Evolutionary conservation across 1,140 invertebrate species (phyloP), one percentile per base, ranked within the genome.

Genomic region (Cotesia glomerata): DNA sequence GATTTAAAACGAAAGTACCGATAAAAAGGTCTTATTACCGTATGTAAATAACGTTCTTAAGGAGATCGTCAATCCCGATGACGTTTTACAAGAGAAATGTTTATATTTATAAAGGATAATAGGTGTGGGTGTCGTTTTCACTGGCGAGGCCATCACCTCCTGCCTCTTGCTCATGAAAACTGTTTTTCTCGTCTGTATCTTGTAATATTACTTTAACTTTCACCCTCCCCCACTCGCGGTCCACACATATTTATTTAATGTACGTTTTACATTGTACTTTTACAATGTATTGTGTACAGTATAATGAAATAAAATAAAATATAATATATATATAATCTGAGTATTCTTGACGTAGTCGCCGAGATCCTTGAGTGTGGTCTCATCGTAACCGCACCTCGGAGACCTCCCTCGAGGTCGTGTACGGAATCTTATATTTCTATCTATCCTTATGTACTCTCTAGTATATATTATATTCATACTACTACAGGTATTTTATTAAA

Each of bases 51-150:
- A 8, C 35, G 9, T 4, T 52, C 16, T 45, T 61, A 18, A 71
- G 59, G 52, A 63, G 69, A 71, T 71, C 59, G 69, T 71, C 69
- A 71, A 63, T 63, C 69, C 59, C 63, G 69, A 71, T 71, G 69
- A 71, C 69, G 64, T 1, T 68, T 71, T 71, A 71, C 39, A 62
- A 62, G 59, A 35, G 59, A 71, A 71, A 70, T 62, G 59, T 52
- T 7, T 45, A 70, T 62, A 45, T 52, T 7, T 45, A 51, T 32
- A 45, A 26, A 36, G 34, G 39, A 45, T 45, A 45, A 45, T 45
- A 63, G 59, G 16, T 64, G 69, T 71, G 59, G 69, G 69, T 71
- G 69, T 71, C 68, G 69, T 71, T 71, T 71, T 71, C 69, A 71
- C 69, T 71, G 61, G 59, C 69, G 69, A 71, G 69, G 69, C 69